Evolutionary conservation across 2,888 invertebrate species (phyloP).

Genomic region (Pantelozetes paolii): DNA sequence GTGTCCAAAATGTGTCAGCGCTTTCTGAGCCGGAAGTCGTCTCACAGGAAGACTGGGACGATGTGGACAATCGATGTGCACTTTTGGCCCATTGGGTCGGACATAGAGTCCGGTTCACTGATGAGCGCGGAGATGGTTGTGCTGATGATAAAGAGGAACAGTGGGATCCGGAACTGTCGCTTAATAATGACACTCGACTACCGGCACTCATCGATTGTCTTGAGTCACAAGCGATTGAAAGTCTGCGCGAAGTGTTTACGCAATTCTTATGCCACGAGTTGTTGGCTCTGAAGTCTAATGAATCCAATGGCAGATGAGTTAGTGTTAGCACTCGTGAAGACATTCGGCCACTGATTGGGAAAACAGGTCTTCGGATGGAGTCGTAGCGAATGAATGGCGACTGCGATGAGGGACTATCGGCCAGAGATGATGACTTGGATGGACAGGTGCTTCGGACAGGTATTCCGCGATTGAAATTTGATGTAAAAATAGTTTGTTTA

Average conservation of each 20-base stretch:
- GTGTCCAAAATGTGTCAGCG: background rate
- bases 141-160: background rate
- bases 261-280: background rate
- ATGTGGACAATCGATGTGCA: background rate
- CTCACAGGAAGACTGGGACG: constrained; percentile 2
- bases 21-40: background rate
- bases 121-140: background rate
- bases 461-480: constrained; percentile 11
- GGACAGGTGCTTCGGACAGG: no score
- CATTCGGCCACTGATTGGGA: constrained; percentile 45
- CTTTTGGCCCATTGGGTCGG: background rate
- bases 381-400: constrained; percentile 40
- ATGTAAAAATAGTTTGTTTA: background rate
- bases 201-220: background rate
- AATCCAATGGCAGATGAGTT: constrained; percentile 18
- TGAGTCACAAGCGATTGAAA: background rate
- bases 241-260: background rate
- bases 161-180: background rate
- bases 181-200: background rate
- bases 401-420: background rate
- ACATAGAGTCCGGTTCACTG: background rate
- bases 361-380: constrained; percentile 42
- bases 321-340: constrained; percentile 44
- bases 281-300: constrained; percentile 49
- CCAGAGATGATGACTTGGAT: constrained; percentile 11